Conservation (phyloP, 1,140 invertebrate species). For the Drosophila nebulosa region DNA sequence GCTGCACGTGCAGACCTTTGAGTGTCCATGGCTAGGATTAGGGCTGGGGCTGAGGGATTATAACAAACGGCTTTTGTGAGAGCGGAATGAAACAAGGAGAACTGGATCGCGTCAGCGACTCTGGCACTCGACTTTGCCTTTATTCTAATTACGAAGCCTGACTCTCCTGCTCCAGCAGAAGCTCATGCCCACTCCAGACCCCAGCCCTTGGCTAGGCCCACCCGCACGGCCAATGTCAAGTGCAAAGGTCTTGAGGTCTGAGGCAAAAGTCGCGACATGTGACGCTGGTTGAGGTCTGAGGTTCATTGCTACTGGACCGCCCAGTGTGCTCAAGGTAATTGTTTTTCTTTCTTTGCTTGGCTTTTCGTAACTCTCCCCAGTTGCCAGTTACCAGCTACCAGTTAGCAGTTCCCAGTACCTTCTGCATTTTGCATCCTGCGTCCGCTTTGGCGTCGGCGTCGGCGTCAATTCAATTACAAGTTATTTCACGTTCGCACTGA, state of each 20-base stretch:
- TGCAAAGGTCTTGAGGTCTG: constrained; percentile 53
- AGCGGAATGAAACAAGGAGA: constrained; percentile 22
- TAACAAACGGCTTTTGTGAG: constrained; percentile 20
- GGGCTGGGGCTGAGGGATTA: constrained; percentile 1
- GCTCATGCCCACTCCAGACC: constrained; percentile 35
- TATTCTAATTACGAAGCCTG: constrained; percentile 66
- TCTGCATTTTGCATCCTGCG: constrained; percentile 51
- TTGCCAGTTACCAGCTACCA: no score
- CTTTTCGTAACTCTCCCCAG: constrained; percentile 37
- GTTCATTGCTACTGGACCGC: constrained; percentile 48
- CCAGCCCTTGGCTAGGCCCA: constrained; percentile 28
- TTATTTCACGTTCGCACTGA: constrained; percentile 49
- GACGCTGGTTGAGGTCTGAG: neutral
- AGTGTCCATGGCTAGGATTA: constrained; percentile 7
- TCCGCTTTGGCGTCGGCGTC: constrained; percentile 38
- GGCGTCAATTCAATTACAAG: constrained; percentile 73
- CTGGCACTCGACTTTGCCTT: constrained; percentile 59
- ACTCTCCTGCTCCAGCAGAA: neutral
- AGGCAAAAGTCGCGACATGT: constrained; percentile 40
- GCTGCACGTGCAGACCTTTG: constrained; percentile 56
- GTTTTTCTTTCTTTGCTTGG: constrained; percentile 59
- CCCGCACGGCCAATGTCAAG: constrained; percentile 63
- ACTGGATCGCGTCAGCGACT: constrained; percentile 25
- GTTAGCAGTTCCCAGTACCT: no score
- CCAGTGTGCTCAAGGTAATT: constrained; percentile 63